Evolutionary conservation across 1,140 invertebrate genomes (phyloP), one percentile per base, ranked within the genome.

Genomic region (Brachionus koreanus): DNA sequence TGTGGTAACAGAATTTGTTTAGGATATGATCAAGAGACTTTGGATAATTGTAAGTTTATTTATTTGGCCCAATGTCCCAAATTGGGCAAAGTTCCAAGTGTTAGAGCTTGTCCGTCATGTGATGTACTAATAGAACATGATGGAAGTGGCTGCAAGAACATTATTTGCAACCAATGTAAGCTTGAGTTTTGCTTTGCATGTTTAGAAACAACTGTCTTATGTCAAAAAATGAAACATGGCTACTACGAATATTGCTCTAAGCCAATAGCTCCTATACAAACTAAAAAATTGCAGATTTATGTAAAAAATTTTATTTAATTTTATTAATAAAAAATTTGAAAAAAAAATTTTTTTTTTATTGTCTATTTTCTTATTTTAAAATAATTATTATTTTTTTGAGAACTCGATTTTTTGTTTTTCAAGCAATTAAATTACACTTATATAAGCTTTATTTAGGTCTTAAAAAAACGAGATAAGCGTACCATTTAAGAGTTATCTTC

Each of bases 181-280:
- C 13, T 35, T 13, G 63, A 67, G 33, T 67, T 67, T 67, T 67
- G 63, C 29, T 67, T 67, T 37, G 63, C 63, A 12, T 67, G 63
- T 67, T 35, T 67, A 67, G 25, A 33, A 67, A 67, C 23, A 35
- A 67, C 63, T 10, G 13, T 12, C 7, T 10, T 33, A 9, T 67
- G 63, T 67, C 63, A 67, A 35, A n/a, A 9, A 5, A 29, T 67
- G n/a, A 37, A 67, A 67, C 3, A 29, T n/a, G 63, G 63, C 7
- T n/a, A 9, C 12, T 33, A 0, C 35, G 25, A 29, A 12, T 4
- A n/a, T n/a, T 67, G 63, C 29, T 29, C n/a, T 1, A 67, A 16
- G 13, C 23, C 29, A 2, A 37, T 67, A 33, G 63, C 63, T 67
- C 63, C 29, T 33, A 67, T 67, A n/a, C 63, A 67, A 35, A 67